Evolutionary conservation across 2,888 invertebrate genomes (phyloP).

Genomic region (Xiphydria camelus): DNA sequence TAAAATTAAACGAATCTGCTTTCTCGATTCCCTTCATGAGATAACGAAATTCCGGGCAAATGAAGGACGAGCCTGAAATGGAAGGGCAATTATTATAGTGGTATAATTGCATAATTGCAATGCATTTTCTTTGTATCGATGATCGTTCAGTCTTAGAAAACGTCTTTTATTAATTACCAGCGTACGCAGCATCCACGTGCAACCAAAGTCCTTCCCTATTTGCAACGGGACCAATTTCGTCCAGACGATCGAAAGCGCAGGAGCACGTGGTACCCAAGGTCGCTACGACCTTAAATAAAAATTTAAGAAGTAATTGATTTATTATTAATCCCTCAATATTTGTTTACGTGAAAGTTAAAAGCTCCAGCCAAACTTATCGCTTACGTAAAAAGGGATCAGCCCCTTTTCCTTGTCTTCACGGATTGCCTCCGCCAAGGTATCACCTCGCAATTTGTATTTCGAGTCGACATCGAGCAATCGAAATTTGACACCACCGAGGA

Average conservation of each 20-base stretch:
- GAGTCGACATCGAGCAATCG: slow-evolving; percentile 74
- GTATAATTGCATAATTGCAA: too few species aligned
- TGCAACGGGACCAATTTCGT: slow-evolving; percentile 91
- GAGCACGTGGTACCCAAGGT: slow-evolving; percentile 96
- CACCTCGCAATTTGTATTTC: slow-evolving; percentile 74
- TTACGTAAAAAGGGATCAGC: slow-evolving; percentile 94
- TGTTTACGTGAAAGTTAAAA: background rate
- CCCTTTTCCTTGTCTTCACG: slow-evolving; percentile 85
- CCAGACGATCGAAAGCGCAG: slow-evolving; percentile 89
- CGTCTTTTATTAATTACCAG: slow-evolving; percentile 61
- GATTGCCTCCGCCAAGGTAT: slow-evolving; percentile 76
- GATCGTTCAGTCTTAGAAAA: too few species aligned
- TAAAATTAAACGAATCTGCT: slow-evolving; percentile 97
- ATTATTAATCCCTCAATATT: background rate
- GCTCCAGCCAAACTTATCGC: slow-evolving; percentile 43
- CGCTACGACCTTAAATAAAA: slow-evolving; percentile 68
- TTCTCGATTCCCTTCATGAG: slow-evolving; percentile 86
- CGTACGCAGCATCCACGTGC: slow-evolving; percentile 97
- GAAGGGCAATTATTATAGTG: too few species aligned
- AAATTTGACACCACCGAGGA: slow-evolving; percentile 84
- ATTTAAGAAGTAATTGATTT: background rate
- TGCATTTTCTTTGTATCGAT: too few species aligned
- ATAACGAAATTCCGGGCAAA: slow-evolving; percentile 94
- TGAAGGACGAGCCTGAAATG: slow-evolving; percentile 81
- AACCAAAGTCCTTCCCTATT: slow-evolving; percentile 80